phyloP scores from a whole-genome alignment of 2,797 vertebrate species.

The Pipistrellus nathusii region DNA sequence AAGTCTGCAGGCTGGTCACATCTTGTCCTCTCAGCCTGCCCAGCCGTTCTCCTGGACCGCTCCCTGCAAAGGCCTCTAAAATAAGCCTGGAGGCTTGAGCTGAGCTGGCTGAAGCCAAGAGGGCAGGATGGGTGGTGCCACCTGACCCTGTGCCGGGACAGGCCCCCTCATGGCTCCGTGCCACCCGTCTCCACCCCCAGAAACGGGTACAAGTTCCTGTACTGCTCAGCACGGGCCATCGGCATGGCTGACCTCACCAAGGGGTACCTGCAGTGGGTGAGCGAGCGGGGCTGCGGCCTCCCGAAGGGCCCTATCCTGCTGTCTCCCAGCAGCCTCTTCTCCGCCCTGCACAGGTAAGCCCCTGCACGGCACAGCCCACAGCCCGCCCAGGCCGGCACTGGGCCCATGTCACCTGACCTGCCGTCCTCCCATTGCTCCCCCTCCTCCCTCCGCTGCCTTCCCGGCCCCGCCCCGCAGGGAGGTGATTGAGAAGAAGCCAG shows the following conservation, averaged over 20 bases:
- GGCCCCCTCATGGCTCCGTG: not conserved
- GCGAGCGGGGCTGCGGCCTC: slow-evolving; percentile 93
- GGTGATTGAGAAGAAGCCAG: slow-evolving; percentile 97
- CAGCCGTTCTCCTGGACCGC: not conserved
- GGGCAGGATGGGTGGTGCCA: too few relatives aligned
- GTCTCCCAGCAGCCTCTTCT: slow-evolving; percentile 97
- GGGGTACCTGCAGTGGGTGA: slow-evolving; percentile 95
- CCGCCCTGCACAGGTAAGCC: slow-evolving; percentile 95
- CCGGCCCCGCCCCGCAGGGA: slow-evolving; percentile 89
- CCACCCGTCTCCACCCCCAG: slow-evolving; percentile 82
- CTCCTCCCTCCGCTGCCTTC: not conserved
- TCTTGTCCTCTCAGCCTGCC: too few relatives aligned
- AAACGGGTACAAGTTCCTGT: slow-evolving; percentile 98
- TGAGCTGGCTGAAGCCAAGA: not conserved
- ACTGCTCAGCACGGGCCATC: slow-evolving; percentile 96
- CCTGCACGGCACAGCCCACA: accelerated
- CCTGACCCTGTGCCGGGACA: too few relatives aligned
- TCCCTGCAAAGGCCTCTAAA: not conserved
- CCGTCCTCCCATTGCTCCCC: not conserved
- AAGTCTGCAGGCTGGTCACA: not conserved
- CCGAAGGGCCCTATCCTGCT: slow-evolving; percentile 95
- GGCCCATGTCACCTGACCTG: not conserved
- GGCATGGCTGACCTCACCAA: slow-evolving; percentile 97
- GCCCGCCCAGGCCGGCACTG: not conserved
- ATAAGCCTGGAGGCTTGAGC: not conserved